phyloP scores from a whole-genome alignment of 2,797 vertebrate genomes.

The Sebastes diploproa region DNA sequence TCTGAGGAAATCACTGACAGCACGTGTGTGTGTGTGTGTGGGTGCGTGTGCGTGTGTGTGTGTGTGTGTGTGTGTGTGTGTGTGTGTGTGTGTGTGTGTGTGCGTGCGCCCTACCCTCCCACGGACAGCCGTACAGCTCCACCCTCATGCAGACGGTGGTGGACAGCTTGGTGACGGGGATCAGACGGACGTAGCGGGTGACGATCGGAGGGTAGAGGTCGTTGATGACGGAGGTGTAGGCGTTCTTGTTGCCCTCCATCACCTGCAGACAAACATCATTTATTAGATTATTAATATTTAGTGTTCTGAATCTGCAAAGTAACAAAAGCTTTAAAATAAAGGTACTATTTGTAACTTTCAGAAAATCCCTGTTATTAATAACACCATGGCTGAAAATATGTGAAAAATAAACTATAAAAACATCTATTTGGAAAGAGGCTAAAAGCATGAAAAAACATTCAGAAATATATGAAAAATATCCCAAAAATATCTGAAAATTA shows the following conservation, averaged over 20 bases:
- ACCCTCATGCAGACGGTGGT: conserved; percentile 91
- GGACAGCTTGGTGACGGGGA: conserved; percentile 84
- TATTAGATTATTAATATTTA: too few relatives aligned
- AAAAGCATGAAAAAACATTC: too few relatives aligned
- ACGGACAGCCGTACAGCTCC: conserved; percentile 91
- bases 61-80: background rate
- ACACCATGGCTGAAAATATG: too few relatives aligned
- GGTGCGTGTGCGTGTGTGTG: background rate
- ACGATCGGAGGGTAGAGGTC: conserved; percentile 90
- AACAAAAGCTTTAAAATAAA: too few relatives aligned
- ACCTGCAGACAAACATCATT: conserved; percentile 72
- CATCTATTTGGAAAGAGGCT: too few relatives aligned
- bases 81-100: background rate
- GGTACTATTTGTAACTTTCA: too few relatives aligned
- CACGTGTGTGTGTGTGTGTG: background rate
- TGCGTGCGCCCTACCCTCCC: conserved; percentile 82
- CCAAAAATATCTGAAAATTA: too few relatives aligned
- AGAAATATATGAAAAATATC: too few relatives aligned
- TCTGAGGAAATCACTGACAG: background rate
- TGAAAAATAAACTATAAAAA: too few relatives aligned
- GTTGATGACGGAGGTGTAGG: conserved; percentile 85
- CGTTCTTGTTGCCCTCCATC: conserved; percentile 87
- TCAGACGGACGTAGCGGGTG: conserved; percentile 86
- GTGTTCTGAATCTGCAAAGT: too few relatives aligned
- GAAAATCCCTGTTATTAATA: too few relatives aligned